Percentiles rank a stretch among this genome's conserved stretches.
Evolutionary conservation across 2,113 vertebrate species (phyloP).

Genomic region (Callithrix jacchus): DNA sequence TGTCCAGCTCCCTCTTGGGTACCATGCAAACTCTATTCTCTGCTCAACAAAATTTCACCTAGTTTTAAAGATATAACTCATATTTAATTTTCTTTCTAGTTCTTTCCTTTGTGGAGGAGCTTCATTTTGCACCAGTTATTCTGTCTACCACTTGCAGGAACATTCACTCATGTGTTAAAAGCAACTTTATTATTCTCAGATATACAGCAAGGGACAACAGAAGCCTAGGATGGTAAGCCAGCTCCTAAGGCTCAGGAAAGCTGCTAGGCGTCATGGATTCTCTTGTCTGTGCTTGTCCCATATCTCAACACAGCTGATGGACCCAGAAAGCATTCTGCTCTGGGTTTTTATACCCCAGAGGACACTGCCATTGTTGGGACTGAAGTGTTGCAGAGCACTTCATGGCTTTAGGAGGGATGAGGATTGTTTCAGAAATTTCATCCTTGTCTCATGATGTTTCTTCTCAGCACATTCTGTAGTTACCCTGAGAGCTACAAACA

Average conservation of each 20-base stretch:
- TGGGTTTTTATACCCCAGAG: neutral
- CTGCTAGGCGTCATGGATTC: neutral
- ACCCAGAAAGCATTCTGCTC: neutral
- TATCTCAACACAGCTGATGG: neutral
- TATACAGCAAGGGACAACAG: neutral
- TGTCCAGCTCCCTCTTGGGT: neutral
- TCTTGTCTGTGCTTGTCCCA: neutral
- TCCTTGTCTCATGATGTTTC: neutral
- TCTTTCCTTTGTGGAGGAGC: neutral
- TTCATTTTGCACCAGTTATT: neutral
- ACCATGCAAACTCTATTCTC: neutral
- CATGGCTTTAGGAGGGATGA: neutral
- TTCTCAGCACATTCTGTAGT: neutral
- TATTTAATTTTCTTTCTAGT: neutral
- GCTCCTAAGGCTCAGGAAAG: neutral
- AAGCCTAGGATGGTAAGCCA: neutral
- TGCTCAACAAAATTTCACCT: neutral
- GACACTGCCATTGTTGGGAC: neutral
- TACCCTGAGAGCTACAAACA: neutral
- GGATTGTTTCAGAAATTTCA: neutral
- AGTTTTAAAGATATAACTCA: neutral
- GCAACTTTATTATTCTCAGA: neutral
- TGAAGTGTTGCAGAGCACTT: neutral
- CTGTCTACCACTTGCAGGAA: neutral
- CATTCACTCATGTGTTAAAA: neutral